Evolutionary conservation across 2,113 vertebrate genomes (phyloP).

Genomic region (Romanogobio albipinnatus): DNA sequence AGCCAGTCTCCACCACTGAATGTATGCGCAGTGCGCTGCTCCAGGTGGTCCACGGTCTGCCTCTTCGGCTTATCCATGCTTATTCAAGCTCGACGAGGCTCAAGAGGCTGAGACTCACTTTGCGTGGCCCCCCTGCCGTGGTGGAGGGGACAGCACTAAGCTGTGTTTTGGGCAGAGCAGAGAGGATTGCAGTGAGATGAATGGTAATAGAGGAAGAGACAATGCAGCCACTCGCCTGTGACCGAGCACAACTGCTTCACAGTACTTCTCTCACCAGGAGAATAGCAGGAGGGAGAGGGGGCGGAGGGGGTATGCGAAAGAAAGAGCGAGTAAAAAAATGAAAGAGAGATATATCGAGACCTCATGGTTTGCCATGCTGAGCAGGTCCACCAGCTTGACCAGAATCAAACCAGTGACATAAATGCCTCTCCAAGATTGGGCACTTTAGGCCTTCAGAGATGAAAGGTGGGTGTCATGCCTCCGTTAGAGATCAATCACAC

Average conservation of each 20-base stretch:
- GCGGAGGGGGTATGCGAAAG: background rate
- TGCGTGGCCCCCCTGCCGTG: conserved; percentile 27
- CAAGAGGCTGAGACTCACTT: conserved; percentile 26
- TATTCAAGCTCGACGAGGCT: conserved; percentile 45
- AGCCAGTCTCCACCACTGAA: background rate
- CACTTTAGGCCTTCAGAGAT: conserved; percentile 21
- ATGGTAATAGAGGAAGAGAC: conserved; percentile 50
- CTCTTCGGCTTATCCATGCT: conserved; percentile 46
- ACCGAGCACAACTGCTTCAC: conserved; percentile 45
- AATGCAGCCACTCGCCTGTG: conserved; percentile 43
- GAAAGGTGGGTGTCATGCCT: conserved; percentile 12
- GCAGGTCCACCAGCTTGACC: background rate
- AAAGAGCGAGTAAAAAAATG: background rate
- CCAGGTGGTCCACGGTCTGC: conserved; percentile 35
- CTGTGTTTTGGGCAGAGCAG: conserved; percentile 16
- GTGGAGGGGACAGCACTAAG: background rate
- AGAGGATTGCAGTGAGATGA: conserved; percentile 45
- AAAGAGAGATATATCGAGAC: conserved; percentile 11
- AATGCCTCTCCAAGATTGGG: background rate
- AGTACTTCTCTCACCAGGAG: conserved; percentile 17
- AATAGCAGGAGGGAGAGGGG: conserved; percentile 7
- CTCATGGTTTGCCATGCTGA: background rate
- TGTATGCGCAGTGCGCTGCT: background rate
- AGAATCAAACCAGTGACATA: background rate
- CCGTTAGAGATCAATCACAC: conserved; percentile 13